These are phyloP conservation scores for Lordiphosa mommai DNA, from an alignment of 1,140 invertebrate genomes.

Conservation along the genomic window DNA sequence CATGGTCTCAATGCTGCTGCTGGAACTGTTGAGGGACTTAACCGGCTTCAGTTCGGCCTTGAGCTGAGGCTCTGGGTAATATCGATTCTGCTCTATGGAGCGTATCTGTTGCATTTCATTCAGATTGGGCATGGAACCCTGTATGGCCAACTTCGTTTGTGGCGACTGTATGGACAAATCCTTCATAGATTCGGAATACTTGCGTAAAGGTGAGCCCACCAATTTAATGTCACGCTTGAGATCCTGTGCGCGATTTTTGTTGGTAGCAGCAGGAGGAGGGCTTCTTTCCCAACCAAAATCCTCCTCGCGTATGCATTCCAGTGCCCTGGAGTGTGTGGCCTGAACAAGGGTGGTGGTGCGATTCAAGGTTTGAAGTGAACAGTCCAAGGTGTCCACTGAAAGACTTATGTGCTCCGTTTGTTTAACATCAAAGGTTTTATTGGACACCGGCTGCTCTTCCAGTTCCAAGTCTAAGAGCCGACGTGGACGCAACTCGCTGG, in stretches of 20 bases:
- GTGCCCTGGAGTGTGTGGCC: slow-evolving; percentile 33
- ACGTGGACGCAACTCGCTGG: slow-evolving; percentile 42
- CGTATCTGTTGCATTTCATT: slow-evolving; percentile 68
- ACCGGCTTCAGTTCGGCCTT: not conserved
- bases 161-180: slow-evolving; percentile 57
- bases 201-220: slow-evolving; percentile 66
- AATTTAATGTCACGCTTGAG: slow-evolving; percentile 63
- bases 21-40: slow-evolving; percentile 42
- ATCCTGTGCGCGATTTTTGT: slow-evolving; percentile 19
- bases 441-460: slow-evolving; percentile 36
- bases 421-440: slow-evolving; percentile 69
- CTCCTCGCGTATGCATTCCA: slow-evolving; percentile 67
- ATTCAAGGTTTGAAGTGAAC: slow-evolving; percentile 36
- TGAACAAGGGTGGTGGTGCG: slow-evolving; percentile 60
- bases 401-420: slow-evolving; percentile 37
- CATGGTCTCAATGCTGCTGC: slow-evolving; percentile 41
- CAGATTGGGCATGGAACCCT: slow-evolving; percentile 78
- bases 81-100: slow-evolving; percentile 78
- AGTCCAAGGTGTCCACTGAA: slow-evolving; percentile 44
- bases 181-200: slow-evolving; percentile 76
- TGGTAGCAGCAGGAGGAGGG: not conserved
- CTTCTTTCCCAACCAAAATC: slow-evolving; percentile 28
- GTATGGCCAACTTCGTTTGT: slow-evolving; percentile 51
- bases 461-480: slow-evolving; percentile 27
- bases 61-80: slow-evolving; percentile 50